Evolutionary conservation across 1,140 invertebrate species (phyloP), one percentile per base, ranked within the genome.

Genomic region (Campoletis sonorensis): DNA sequence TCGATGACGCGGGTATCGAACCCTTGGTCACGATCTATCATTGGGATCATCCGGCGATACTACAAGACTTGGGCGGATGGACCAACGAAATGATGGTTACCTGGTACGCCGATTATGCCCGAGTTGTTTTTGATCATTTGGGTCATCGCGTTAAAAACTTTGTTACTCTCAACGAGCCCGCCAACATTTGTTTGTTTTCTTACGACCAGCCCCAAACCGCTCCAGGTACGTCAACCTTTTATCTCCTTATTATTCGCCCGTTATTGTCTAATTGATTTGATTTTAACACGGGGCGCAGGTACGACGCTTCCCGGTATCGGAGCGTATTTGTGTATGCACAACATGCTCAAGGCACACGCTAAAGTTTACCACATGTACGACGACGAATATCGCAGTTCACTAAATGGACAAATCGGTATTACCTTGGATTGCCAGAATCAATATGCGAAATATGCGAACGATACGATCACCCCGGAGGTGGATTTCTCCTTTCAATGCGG

Each of bases 1-100:
- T 96, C 2, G 85, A 94, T 0, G 89, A 88, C 54, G 92, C 93
- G 49, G 92, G 93, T 61, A 95, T 96, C 67, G 88, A 93, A 84
- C 94, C 94, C 1, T 94, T 95, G 93, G 94, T 95, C 0, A 95
- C 95, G 0, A 93, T 96, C 33, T 95, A 95, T 85, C 95, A 95
- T 83, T 96, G 95, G 95, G 95, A 96, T 79, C 87, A 95, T 61
- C 95, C 95, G 0, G 93, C 95, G 82, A 89, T 89, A 21, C 84
- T 96, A 4, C 94, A 95, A 85, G 93, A 95, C 64, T 83, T 94
- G 18, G 95, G 94, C 4, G 95, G 94, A 3, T 95, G 94, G 94
- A 88, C 93, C 2, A 95, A 95, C 86, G 92, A 93, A 2, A 82
- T 92, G 37, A 92, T 95, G 67, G 92, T 93, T 16, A 93, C 94